Conservation (phyloP, 2,113 vertebrate genomes). For the Hemiprocne comata region DNA sequence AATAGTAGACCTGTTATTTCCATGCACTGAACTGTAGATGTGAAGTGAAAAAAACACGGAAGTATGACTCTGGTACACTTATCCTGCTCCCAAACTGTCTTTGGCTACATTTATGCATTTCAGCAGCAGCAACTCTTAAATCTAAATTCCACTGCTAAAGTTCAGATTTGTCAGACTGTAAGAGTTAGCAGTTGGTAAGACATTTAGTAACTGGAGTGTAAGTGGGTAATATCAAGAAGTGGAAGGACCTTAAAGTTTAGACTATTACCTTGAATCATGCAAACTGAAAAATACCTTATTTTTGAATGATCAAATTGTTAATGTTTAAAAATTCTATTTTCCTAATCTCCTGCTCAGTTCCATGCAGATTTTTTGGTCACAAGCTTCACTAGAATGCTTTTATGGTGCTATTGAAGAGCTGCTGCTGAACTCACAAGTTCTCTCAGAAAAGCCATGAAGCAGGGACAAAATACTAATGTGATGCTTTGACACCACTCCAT, state of each 20-base stretch:
- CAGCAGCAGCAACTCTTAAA: neutral
- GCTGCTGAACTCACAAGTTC: slow-evolving; percentile 42
- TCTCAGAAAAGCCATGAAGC: slow-evolving; percentile 33
- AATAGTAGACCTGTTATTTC: neutral
- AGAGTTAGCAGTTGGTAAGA: neutral
- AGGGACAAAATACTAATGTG: slow-evolving; percentile 40
- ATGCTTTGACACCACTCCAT: slow-evolving; percentile 49
- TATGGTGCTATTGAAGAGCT: neutral
- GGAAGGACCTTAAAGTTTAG: neutral
- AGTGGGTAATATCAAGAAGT: neutral
- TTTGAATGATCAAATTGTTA: neutral
- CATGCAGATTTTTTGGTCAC: slow-evolving; percentile 10
- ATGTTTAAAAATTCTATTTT: neutral
- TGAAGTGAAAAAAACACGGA: neutral
- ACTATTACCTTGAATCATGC: neutral
- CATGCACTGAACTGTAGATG: neutral
- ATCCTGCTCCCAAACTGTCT: neutral
- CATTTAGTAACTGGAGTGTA: neutral
- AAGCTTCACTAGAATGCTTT: neutral
- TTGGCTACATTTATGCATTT: neutral
- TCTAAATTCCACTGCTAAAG: neutral
- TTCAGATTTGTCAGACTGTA: neutral
- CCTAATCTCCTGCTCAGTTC: neutral
- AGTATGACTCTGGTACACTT: neutral
- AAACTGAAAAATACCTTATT: neutral